Evolutionary conservation across 2,113 vertebrate genomes (phyloP).

Genomic region (Oreotrochilus melanogaster): DNA sequence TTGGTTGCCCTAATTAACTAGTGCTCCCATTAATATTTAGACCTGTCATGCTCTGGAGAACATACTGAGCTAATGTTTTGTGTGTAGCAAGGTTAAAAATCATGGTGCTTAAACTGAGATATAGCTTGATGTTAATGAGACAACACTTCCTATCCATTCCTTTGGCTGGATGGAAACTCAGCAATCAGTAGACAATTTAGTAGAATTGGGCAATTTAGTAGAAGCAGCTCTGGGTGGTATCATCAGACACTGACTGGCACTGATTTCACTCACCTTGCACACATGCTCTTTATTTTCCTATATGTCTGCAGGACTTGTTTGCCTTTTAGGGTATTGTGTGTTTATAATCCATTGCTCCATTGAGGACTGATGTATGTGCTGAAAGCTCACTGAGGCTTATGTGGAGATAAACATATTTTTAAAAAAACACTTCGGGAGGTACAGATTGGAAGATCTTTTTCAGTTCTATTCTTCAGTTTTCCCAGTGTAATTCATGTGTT

Average conservation of each 20-base stretch:
- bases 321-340: neutral
- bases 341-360: neutral
- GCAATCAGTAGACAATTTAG: neutral
- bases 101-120: neutral
- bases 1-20: neutral
- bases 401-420: neutral
- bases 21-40: neutral
- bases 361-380: neutral
- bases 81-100: neutral
- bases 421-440: neutral
- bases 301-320: neutral
- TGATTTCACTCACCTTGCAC: neutral
- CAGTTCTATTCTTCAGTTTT: neutral
- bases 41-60: neutral
- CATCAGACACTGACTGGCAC: neutral
- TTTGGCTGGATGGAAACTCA: neutral
- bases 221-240: neutral
- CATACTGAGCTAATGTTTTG: neutral
- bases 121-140: neutral
- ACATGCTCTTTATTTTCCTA: neutral
- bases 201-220: too few species aligned
- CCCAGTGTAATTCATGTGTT: neutral
- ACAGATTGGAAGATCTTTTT: neutral
- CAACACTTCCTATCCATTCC: fast-evolving
- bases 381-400: neutral